phyloP scores from a whole-genome alignment of 2,113 vertebrate genomes.

The Dendropsophus ebraccatus region DNA sequence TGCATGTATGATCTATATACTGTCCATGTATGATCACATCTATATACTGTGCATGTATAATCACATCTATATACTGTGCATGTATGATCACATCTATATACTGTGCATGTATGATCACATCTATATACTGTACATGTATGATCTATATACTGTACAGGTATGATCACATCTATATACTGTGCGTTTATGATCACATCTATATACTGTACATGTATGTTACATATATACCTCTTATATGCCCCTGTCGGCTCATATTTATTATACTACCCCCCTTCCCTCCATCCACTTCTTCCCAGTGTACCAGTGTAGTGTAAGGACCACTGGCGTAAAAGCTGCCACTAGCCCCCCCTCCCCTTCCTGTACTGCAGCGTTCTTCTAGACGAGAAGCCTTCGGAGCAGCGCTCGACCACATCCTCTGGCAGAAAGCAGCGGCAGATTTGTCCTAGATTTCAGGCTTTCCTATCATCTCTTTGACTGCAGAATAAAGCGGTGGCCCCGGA shows the following conservation, averaged over 20 bases:
- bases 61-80: too few species aligned
- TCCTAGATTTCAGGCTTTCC: not conserved
- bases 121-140: too few species aligned
- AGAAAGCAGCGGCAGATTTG: slow-evolving; percentile 4
- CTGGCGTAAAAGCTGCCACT: not conserved
- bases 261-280: too few species aligned
- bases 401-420: slow-evolving; percentile 41
- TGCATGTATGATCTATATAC: too few species aligned
- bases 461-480: not conserved
- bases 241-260: not conserved
- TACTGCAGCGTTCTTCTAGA: slow-evolving; percentile 28
- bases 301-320: slow-evolving; percentile 18
- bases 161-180: too few species aligned
- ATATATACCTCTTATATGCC: not conserved
- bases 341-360: slow-evolving; percentile 10
- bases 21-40: too few species aligned
- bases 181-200: too few species aligned
- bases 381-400: not conserved
- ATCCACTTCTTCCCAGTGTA: not conserved
- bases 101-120: too few species aligned
- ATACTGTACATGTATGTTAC: too few species aligned
- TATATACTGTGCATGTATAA: too few species aligned
- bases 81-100: too few species aligned
- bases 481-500: not conserved
- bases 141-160: too few species aligned